These are phyloP conservation scores for Halictus rubicundus DNA, from an alignment of 1,140 invertebrate genomes.

Conservation along the genomic window DNA sequence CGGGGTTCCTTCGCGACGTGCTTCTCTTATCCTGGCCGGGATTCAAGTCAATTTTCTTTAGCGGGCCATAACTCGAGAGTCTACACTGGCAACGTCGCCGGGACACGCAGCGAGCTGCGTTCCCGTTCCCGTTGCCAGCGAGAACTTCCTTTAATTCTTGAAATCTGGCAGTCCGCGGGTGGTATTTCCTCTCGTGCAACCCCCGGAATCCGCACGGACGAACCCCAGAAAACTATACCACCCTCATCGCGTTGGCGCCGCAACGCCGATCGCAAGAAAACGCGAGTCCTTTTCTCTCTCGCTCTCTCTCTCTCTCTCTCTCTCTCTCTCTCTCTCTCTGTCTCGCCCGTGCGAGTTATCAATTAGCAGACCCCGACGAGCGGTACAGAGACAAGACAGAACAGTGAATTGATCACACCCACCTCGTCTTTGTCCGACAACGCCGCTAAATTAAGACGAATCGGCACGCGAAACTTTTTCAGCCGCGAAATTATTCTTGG, in stretches of 20 bases:
- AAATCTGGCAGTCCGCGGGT: constrained; percentile 62
- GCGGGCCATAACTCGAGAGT: constrained; percentile 68
- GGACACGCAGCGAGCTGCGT: constrained; percentile 42
- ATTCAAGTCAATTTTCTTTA: constrained; percentile 79
- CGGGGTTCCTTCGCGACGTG: constrained; percentile 51
- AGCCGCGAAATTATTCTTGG: background rate
- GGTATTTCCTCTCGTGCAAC: constrained; percentile 47
- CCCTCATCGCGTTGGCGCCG: constrained; percentile 45
- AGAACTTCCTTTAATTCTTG: constrained; percentile 66
- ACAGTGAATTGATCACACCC: background rate
- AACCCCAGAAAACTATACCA: background rate
- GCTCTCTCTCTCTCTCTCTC: too few relatives aligned
- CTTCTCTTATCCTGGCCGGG: constrained; percentile 76
- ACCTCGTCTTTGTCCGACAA: background rate
- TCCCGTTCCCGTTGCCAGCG: constrained; percentile 56
- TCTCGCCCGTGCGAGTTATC: constrained; percentile 52
- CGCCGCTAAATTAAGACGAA: constrained; percentile 3
- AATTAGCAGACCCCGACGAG: constrained; percentile 46
- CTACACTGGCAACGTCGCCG: too few relatives aligned
- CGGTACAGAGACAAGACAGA: background rate
- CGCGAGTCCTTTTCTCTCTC: constrained; percentile 25
- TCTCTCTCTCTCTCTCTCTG: background rate
- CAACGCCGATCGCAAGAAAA: constrained; percentile 49
- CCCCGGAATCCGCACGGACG: background rate
- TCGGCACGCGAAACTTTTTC: background rate